Conservation (phyloP, 2,888 invertebrate genomes). For the Eudemis profundana region DNA sequence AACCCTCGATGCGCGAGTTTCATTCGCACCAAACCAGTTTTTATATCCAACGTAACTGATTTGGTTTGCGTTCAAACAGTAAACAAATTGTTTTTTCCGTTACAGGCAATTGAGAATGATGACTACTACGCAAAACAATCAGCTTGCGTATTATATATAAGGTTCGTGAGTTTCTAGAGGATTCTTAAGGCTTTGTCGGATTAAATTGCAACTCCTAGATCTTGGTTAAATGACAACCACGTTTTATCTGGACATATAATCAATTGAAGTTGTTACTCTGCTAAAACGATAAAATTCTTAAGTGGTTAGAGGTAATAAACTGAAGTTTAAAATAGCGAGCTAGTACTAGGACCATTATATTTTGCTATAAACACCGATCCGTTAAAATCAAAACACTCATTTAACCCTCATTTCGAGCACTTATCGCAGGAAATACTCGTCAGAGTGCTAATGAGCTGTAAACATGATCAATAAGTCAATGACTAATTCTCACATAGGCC, state of each 20-base stretch:
- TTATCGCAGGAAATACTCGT: conserved; percentile 23
- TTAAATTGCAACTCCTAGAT: too few relatives aligned
- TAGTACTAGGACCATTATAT: neutral
- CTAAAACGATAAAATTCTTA: neutral
- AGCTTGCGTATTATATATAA: neutral
- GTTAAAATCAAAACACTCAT: conserved; percentile 6
- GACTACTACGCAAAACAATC: conserved; percentile 1
- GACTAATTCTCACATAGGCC: conserved; percentile 42
- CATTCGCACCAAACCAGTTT: conserved; percentile 1
- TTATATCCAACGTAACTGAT: conserved; percentile 18
- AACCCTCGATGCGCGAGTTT: too few relatives aligned
- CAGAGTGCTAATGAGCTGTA: conserved; percentile 32
- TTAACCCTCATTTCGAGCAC: conserved; percentile 25
- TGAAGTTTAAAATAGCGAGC: neutral
- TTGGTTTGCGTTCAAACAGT: conserved; percentile 21
- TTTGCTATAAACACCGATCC: neutral
- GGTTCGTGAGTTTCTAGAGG: too few relatives aligned
- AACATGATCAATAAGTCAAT: conserved; percentile 36
- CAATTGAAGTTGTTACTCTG: neutral
- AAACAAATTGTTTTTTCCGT: conserved; percentile 37
- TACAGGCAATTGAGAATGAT: conserved; percentile 34
- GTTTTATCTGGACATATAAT: too few relatives aligned
- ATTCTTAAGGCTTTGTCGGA: too few relatives aligned
- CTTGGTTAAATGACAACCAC: too few relatives aligned
- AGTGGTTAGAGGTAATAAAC: neutral